Conservation (phyloP, 2,888 invertebrate species). For the Drosophila pegasa region DNA sequence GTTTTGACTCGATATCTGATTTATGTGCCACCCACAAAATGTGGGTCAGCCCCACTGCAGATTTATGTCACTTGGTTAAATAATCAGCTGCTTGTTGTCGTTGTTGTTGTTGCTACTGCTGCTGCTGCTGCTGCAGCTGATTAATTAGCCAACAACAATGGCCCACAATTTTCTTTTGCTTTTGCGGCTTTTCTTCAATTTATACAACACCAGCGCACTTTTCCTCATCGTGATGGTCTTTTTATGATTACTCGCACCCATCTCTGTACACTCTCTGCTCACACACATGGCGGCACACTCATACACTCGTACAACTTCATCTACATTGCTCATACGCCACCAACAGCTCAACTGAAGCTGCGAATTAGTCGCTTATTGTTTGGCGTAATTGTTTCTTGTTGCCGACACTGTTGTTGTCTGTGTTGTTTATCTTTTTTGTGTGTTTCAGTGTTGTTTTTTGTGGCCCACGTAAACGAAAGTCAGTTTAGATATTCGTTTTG, state of each 20-base stretch:
- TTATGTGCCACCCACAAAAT: constrained; percentile 50
- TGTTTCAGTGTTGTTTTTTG: constrained; percentile 22
- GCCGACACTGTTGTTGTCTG: constrained; percentile 46
- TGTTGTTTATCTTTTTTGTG: constrained; percentile 23
- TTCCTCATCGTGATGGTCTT: constrained; percentile 71
- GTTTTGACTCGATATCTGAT: constrained; percentile 50
- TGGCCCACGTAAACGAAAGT: constrained; percentile 68
- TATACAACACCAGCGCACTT: constrained; percentile 56
- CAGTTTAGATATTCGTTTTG: constrained; percentile 67
- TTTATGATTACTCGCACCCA: constrained; percentile 69
- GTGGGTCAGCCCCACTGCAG: constrained; percentile 56
- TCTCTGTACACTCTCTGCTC: constrained; percentile 42
- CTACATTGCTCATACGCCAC: constrained; percentile 48
- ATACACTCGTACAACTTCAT: constrained; percentile 5
- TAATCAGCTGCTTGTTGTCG: constrained; percentile 48
- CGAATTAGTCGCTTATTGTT: constrained; percentile 77
- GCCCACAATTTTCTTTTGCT: constrained; percentile 50
- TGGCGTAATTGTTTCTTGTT: constrained; percentile 75
- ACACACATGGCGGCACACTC: constrained; percentile 15
- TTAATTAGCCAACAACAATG: constrained; percentile 71
- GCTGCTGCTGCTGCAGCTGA: constrained; percentile 27
- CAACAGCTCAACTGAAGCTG: constrained; percentile 55
- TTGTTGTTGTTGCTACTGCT: constrained; percentile 5
- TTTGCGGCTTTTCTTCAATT: constrained; percentile 58
- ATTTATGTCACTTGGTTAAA: constrained; percentile 78